phyloP scores from a whole-genome alignment of 2,888 invertebrate species.

The Crepidodera aurea region DNA sequence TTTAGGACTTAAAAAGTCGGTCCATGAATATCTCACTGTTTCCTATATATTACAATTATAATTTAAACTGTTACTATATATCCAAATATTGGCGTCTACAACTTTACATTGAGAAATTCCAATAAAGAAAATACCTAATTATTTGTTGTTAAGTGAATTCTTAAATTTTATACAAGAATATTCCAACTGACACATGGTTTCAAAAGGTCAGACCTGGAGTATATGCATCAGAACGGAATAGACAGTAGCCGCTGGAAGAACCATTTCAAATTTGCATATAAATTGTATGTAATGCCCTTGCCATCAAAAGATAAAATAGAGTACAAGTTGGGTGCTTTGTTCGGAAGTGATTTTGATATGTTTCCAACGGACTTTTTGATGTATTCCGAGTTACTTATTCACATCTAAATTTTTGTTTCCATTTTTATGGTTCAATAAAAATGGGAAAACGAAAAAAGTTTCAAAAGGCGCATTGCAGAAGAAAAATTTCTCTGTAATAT shows the following conservation, averaged over 20 bases:
- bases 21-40: no score
- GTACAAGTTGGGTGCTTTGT: conserved; percentile 43
- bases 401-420: background rate
- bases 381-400: conserved; percentile 21
- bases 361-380: conserved; percentile 34
- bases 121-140: no score
- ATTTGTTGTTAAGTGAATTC: no score
- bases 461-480: background rate
- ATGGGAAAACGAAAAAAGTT: background rate
- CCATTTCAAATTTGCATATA: conserved; percentile 53
- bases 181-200: conserved; percentile 24
- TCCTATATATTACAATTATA: no score
- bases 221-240: conserved; percentile 31
- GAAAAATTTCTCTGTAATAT: no score
- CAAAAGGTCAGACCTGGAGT: conserved; percentile 42
- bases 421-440: conserved; percentile 9
- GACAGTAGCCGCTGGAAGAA: conserved; percentile 41
- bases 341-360: conserved; percentile 43
- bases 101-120: no score
- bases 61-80: no score
- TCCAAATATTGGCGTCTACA: no score
- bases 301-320: conserved; percentile 51
- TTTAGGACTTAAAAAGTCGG: no score
- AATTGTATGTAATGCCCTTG: conserved; percentile 51
- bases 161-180: no score